Percentiles rank a stretch among this genome's conserved stretches.
Evolutionary conservation across 2,888 invertebrate species (phyloP).

Genomic region (Odontocerum albicorne): DNA sequence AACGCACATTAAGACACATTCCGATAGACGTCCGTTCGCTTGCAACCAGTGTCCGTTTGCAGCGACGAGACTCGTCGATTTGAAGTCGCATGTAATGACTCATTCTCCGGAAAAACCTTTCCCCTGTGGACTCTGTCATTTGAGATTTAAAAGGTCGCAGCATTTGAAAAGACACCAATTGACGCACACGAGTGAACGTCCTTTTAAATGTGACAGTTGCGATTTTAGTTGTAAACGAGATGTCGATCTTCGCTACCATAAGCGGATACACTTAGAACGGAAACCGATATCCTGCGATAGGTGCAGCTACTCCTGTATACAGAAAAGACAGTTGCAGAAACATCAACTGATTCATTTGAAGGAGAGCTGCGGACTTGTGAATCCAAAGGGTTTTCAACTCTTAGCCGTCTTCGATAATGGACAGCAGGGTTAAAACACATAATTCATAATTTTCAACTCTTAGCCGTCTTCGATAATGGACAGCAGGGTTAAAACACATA

Average conservation of each 20-base stretch:
- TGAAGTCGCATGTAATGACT: not conserved
- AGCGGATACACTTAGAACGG: not conserved
- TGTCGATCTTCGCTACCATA: not conserved
- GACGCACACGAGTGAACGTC: conserved; percentile 5
- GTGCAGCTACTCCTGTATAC: conserved; percentile 3
- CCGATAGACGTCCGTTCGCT: conserved; percentile 1
- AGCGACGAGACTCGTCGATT: not conserved
- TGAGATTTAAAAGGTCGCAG: not conserved
- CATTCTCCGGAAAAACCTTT: conserved; percentile 1
- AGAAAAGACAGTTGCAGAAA: conserved; percentile 1
- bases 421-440: no score
- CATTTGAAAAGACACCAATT: not conserved
- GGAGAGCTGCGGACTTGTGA: no score
- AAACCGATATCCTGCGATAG: not conserved
- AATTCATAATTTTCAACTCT: no score
- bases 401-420: no score
- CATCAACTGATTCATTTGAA: not conserved
- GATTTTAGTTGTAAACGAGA: not conserved
- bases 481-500: no score
- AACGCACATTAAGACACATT: conserved; percentile 6
- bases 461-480: no score
- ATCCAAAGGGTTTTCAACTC: no score
- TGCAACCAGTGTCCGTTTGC: conserved; percentile 8
- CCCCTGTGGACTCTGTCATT: conserved; percentile 1
- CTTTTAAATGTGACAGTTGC: not conserved